Base-by-base conservation (phyloP, 2,888 invertebrate genomes). In the Drosophila mimetica region DNA sequence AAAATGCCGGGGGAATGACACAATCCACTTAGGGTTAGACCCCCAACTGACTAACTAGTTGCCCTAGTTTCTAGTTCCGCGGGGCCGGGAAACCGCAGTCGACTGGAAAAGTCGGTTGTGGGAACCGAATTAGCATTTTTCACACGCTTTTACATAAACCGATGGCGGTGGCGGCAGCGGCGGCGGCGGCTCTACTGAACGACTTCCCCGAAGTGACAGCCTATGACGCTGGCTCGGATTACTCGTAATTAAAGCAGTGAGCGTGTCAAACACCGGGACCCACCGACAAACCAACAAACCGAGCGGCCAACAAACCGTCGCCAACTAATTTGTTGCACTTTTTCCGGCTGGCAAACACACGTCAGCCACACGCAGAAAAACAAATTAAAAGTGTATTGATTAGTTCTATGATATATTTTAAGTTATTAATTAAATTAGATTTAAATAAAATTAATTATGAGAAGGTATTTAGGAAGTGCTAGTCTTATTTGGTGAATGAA, bases 71-170 rank as follows among this genome's bases (percentile, higher is more conserved):
- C 64, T 7, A 52, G 66, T 50, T 64, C 51, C 41, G 41, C 42
- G 41, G 18, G 60, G 60, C 20, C 37, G 30, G 65, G 20, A 36
- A 18, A 53, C 61, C 44, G 77, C 79, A 79, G 51, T 73, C 55
- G 65, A 76, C 64, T 69, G 74, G 74, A 79, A 72, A 70, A 84
- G 79, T 78, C 77, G 89, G 89, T 81, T 88, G 86, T 90, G 90
- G 82, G 89, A 90, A 89, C 76, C 60, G 70, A 73, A 88, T 90
- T 89, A 85, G 77, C 80, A 88, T 88, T 90, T 85, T 90, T 90
- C 89, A 77, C 90, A 90, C 88, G 81, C 83, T 82, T 74, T 59
- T 71, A 69, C 84, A 86, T 71, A 70, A 74, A 69, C 55, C 41
- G 59, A 18, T n/a, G 22, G 34, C 25, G 25, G 22, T 37, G 37